Percentiles rank a stretch among this genome's conserved stretches.
Conservation (phyloP, 2,888 invertebrate genomes). For the Thelaira solivaga region DNA sequence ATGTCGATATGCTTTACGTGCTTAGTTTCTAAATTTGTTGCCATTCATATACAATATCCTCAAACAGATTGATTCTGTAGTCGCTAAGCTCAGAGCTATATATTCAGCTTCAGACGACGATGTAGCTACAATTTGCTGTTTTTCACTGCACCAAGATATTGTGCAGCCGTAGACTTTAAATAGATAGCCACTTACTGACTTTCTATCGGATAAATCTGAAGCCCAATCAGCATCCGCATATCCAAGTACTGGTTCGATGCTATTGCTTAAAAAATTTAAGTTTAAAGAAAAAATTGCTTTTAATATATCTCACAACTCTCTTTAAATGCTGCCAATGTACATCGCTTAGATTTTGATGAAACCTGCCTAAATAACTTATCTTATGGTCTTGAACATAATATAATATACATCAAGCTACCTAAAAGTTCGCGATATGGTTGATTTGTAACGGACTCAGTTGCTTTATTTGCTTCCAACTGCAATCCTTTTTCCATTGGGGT, state of each 20-base stretch:
- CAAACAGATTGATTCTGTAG: too few species aligned
- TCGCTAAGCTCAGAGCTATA: conserved; percentile 9
- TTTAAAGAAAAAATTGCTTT: neutral
- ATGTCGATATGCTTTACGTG: too few species aligned
- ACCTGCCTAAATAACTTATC: neutral
- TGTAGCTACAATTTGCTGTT: conserved; percentile 24
- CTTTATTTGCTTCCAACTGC: neutral
- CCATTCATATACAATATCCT: neutral
- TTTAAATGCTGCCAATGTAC: conserved; percentile 10
- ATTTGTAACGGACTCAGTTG: neutral
- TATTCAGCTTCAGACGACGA: conserved; percentile 20
- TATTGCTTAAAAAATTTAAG: neutral
- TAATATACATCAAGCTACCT: neutral
- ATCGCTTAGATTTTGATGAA: neutral
- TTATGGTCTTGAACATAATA: neutral
- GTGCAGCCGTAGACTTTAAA: conserved; percentile 5
- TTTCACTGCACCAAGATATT: neutral
- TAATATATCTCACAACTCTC: neutral
- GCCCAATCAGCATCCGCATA: neutral
- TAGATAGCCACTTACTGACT: neutral
- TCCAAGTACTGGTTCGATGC: neutral
- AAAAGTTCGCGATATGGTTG: neutral
- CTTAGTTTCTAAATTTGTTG: neutral
- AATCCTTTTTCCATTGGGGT: conserved; percentile 4
- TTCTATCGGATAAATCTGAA: neutral